Percentiles rank a stretch among this genome's conserved stretches.
These are phyloP conservation scores for Carassius gibelio DNA, from an alignment of 2,113 vertebrate species.

Conservation along the genomic window DNA sequence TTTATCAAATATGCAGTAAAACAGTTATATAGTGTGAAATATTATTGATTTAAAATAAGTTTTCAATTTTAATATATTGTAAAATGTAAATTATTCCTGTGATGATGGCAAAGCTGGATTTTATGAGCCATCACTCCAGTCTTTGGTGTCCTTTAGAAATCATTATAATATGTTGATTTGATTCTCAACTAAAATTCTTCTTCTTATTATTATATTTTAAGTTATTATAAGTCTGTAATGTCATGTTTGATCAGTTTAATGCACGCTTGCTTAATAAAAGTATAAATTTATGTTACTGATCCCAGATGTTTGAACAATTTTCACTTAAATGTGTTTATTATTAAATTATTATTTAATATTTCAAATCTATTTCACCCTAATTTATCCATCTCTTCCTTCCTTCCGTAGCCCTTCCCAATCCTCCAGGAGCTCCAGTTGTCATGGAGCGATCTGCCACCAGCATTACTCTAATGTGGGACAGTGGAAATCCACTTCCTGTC, in stretches of 20 bases:
- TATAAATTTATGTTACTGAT: too few relatives aligned
- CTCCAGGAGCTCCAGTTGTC: constrained; percentile 90
- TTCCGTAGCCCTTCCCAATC: constrained; percentile 87
- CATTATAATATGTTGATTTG: not conserved
- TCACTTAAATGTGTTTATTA: too few relatives aligned
- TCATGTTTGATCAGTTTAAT: too few relatives aligned
- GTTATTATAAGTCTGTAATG: too few relatives aligned
- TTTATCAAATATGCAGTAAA: too few relatives aligned
- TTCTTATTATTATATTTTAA: not conserved
- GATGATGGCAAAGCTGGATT: not conserved
- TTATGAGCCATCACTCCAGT: not conserved
- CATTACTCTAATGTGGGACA: constrained; percentile 98
- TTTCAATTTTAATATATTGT: too few relatives aligned
- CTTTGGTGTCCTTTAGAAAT: not conserved
- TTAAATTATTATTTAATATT: too few relatives aligned
- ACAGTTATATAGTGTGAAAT: too few relatives aligned
- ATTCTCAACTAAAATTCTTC: not conserved
- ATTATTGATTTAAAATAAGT: too few relatives aligned
- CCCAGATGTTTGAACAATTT: too few relatives aligned
- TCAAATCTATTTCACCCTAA: not conserved
- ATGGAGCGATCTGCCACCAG: constrained; percentile 98
- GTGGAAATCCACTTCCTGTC: constrained; percentile 95
- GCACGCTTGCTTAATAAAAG: too few relatives aligned
- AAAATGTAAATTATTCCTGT: too few relatives aligned
- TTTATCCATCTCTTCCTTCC: not conserved